Evolutionary conservation across 2,797 vertebrate species (phyloP).

Genomic region (Falco concolor): DNA sequence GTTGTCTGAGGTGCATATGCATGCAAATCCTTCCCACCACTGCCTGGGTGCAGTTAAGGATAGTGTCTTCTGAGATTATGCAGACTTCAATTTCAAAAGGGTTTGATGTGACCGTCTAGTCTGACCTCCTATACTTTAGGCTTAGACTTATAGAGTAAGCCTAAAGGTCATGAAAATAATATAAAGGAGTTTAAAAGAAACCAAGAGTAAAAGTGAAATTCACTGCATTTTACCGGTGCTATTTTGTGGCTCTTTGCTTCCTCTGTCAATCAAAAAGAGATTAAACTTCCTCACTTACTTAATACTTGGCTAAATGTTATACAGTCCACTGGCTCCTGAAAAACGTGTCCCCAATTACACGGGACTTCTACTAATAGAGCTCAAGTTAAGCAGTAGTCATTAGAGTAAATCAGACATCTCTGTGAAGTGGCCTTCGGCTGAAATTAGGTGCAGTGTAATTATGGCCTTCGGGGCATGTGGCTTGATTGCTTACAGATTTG

Average conservation of each 20-base stretch:
- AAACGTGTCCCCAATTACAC: neutral
- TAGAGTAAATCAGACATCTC: neutral
- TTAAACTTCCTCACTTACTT: neutral
- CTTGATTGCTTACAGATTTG: neutral
- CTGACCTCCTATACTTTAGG: neutral
- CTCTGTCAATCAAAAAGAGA: conserved; percentile 7
- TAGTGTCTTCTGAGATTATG: neutral
- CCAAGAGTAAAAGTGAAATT: neutral
- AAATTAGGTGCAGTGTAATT: neutral
- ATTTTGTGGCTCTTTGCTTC: neutral
- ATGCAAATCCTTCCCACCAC: neutral
- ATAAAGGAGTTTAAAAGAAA: neutral
- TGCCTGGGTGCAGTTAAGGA: neutral
- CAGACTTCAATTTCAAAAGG: neutral
- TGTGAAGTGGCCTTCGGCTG: neutral
- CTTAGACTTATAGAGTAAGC: neutral
- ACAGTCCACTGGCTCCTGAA: neutral
- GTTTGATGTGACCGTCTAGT: neutral
- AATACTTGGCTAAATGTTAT: conserved; percentile 4
- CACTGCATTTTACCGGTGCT: neutral
- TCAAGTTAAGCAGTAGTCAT: neutral
- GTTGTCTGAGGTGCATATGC: neutral
- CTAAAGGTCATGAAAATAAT: neutral
- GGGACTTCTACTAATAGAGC: neutral
- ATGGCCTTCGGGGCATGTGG: neutral